Evolutionary conservation across 1,140 invertebrate genomes (phyloP), one percentile per base, ranked within the genome.

Genomic region (Drosophila murphyi): DNA sequence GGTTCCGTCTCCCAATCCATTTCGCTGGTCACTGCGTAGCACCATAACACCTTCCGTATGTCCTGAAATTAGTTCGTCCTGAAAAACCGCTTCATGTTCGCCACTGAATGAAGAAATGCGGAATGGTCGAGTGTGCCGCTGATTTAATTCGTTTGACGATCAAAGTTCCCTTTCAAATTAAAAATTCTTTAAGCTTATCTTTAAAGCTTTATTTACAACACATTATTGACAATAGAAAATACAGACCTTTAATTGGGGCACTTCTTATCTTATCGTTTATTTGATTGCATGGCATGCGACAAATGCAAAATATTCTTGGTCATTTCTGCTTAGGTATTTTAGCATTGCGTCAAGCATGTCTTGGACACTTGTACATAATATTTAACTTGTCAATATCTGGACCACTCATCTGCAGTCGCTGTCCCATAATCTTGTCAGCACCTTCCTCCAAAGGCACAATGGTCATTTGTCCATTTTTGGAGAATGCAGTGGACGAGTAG

Each of bases 401-500:
- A 50, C 94, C 91, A 55, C 95, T 96, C 52, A 96, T 82, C n/a
- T 94, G 92, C 5, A 91, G 80, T 54, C 95, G 93, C 91, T 96
- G 96, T 2, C 96, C 96, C 68, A 96, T 81, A 5, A 41, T 10
- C 29, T 72, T 50, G n/a, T 75, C 72, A 28, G 72, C 78, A 3
- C 69, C 80, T 6, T 88, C 78, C 10, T 75, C 57, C 4, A 87
- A n/a, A 0, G 95, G 93, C 5, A 94, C 89, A 51, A 97, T 96
- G 0, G 96, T 97, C 1, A 94, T 93, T 67, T 94, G 82, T 2
- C 95, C 95, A 82, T 97, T 97, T 37, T 89, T 93, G 1, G 95
- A 95, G 89, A 97, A 97, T 0, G 96, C 96, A 47, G 92, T 94
- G 0, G 94, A 91, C 1, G 94, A 95, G 78, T 97, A 97, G 89